Conservation (phyloP, 2,113 vertebrate species). For the Isichthys henryi region DNA sequence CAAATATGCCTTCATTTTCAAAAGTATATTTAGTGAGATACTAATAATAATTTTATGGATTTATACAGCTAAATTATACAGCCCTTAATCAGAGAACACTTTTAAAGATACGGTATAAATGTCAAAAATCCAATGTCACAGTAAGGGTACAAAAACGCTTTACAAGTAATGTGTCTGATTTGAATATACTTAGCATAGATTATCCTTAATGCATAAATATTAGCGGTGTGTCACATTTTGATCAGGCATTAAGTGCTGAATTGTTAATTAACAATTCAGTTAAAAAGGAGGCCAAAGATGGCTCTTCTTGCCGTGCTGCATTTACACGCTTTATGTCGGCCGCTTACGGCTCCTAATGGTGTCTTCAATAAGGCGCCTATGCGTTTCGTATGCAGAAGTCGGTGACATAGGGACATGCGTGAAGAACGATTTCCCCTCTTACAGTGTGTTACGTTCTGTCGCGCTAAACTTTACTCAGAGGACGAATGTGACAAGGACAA, state of each 20-base stretch:
- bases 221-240: not conserved
- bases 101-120: not conserved
- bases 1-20: not conserved
- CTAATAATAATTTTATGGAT: not conserved
- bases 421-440: not conserved
- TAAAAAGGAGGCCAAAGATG: not conserved
- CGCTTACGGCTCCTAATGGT: no score
- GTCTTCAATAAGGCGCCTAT: not conserved
- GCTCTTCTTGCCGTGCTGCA: not conserved
- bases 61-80: not conserved
- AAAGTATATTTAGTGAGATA: not conserved
- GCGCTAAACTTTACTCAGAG: not conserved
- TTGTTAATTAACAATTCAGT: not conserved
- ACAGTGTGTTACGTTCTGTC: not conserved
- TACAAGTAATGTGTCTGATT: slow-evolving; percentile 2
- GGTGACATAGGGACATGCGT: not conserved
- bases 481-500: not conserved
- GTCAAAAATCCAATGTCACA: slow-evolving; percentile 4
- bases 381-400: not conserved
- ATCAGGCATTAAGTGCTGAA: not conserved
- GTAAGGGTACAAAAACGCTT: not conserved
- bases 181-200: slow-evolving; percentile 11
- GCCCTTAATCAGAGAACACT: not conserved
- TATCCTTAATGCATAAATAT: not conserved
- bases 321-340: not conserved